Conservation (phyloP, 2,113 vertebrate genomes). For the Glaucidium brasilianum region DNA sequence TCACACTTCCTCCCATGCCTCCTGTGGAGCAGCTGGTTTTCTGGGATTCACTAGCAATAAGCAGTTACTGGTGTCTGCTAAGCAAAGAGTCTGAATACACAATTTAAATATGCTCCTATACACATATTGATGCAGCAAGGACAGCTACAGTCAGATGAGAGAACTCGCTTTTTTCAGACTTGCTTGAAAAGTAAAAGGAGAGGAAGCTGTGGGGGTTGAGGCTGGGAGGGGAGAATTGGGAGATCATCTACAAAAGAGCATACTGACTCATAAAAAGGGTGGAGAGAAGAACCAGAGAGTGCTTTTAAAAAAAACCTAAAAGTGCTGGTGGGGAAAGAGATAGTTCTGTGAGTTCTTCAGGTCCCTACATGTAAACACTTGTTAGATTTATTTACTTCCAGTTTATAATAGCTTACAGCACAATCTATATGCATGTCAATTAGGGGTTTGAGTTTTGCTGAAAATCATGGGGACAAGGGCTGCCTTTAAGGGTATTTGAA, state of each 20-base stretch:
- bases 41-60: not conserved
- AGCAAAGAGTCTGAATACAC: conserved; percentile 7
- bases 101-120: not conserved
- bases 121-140: not conserved
- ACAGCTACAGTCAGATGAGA: not conserved
- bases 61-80: not conserved
- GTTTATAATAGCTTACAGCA: not conserved
- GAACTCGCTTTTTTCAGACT: not conserved
- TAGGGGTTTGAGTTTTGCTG: not conserved
- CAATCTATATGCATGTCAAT: not conserved
- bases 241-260: not conserved
- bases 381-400: not conserved
- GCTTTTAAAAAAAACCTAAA: not conserved
- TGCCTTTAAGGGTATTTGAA: not conserved
- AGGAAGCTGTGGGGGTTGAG: not conserved
- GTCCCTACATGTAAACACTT: not conserved
- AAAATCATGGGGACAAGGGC: not conserved
- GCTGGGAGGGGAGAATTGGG: not conserved
- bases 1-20: conserved; percentile 14
- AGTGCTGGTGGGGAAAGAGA: not conserved
- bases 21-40: conserved; percentile 28
- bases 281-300: not conserved
- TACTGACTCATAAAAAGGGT: not conserved
- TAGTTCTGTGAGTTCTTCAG: not conserved
- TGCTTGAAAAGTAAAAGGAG: not conserved